Conservation (phyloP, 2,888 invertebrate genomes). For the Drosophila picticornis region DNA sequence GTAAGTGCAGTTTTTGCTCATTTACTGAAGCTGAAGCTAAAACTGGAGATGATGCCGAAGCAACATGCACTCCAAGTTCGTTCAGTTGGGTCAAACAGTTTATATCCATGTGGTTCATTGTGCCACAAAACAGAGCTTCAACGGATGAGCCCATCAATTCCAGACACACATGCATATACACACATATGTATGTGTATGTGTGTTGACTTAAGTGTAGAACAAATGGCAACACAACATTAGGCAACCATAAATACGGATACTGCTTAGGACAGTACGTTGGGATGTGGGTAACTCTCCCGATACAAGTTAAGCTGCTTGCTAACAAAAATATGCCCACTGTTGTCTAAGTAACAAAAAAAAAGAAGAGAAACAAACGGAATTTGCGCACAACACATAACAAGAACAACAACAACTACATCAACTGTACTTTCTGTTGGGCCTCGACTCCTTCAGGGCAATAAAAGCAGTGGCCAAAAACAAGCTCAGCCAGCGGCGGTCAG, state of each 20-base stretch:
- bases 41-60: slow-evolving; percentile 25
- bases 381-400: slow-evolving; percentile 8
- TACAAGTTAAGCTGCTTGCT: slow-evolving; percentile 58
- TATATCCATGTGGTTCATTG: slow-evolving; percentile 49
- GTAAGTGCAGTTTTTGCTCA: slow-evolving; percentile 63
- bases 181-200: slow-evolving; percentile 16
- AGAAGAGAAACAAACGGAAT: slow-evolving; percentile 32
- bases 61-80: slow-evolving; percentile 16
- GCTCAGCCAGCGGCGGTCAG: slow-evolving; percentile 21
- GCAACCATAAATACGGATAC: slow-evolving; percentile 57
- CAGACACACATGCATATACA: not conserved
- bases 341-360: slow-evolving; percentile 29
- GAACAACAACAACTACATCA: slow-evolving; percentile 7
- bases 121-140: slow-evolving; percentile 30
- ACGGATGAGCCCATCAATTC: slow-evolving; percentile 41
- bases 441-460: slow-evolving; percentile 41
- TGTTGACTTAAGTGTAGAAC: slow-evolving; percentile 54
- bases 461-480: slow-evolving; percentile 52
- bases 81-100: slow-evolving; percentile 33
- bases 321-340: slow-evolving; percentile 55
- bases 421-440: slow-evolving; percentile 10
- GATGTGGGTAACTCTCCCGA: slow-evolving; percentile 7
- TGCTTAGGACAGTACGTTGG: slow-evolving; percentile 15
- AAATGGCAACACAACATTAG: slow-evolving; percentile 61
- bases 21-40: slow-evolving; percentile 46